phyloP scores from a whole-genome alignment of 2,888 invertebrate species.

The Drosophila algonquin region DNA sequence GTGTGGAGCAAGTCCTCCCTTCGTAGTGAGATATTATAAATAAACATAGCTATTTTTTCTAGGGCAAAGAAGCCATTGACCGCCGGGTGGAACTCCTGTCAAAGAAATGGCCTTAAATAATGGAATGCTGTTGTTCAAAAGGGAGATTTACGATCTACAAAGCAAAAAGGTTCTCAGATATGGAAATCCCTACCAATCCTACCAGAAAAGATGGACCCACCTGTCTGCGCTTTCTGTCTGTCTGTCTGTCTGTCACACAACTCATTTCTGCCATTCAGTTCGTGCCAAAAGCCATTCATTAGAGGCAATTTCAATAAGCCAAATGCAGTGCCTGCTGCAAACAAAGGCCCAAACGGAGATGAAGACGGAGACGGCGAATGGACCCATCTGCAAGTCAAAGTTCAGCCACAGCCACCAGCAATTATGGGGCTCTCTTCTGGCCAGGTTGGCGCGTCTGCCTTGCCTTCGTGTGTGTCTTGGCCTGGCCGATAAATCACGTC shows the following conservation, averaged over 20 bases:
- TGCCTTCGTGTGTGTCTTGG: constrained; percentile 55
- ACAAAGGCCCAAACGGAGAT: not conserved
- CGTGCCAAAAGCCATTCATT: constrained; percentile 41
- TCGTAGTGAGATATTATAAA: constrained; percentile 10
- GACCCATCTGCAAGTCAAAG: constrained; percentile 6
- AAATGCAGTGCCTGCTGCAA: constrained; percentile 9
- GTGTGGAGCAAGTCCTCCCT: not conserved
- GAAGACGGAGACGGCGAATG: too few species aligned
- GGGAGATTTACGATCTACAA: not conserved
- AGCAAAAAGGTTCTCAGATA: not conserved
- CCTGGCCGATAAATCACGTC: constrained; percentile 60
- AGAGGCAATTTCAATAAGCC: constrained; percentile 48
- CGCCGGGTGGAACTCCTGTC: not conserved
- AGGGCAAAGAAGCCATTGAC: not conserved
- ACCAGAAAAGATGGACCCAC: not conserved
- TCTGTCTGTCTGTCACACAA: not conserved
- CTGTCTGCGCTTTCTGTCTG: not conserved
- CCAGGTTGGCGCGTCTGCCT: constrained; percentile 31
- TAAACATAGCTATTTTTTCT: not conserved
- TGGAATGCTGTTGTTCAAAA: not conserved
- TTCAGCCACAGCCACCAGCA: constrained; percentile 23
- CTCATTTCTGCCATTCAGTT: constrained; percentile 3
- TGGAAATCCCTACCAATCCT: not conserved
- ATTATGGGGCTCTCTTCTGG: constrained; percentile 47
- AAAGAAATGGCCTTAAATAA: not conserved